Conservation (phyloP, 2,888 invertebrate species). For the Caenorhabditis zanzibari region DNA sequence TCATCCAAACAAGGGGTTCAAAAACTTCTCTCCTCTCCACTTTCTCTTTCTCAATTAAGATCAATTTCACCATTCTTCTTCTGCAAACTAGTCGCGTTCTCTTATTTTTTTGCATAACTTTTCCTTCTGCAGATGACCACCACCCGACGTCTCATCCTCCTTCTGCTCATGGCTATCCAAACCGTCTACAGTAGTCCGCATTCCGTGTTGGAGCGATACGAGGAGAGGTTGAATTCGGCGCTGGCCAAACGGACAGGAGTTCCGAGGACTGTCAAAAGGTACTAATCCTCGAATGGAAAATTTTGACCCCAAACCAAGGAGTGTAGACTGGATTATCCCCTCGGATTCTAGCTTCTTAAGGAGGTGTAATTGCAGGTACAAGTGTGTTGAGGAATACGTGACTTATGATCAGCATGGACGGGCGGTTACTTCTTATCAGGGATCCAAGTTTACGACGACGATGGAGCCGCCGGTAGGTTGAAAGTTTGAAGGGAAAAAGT, state of each 20-base stretch:
- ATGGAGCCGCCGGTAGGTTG: constrained; percentile 53
- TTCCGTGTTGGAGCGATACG: constrained; percentile 56
- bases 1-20: constrained; percentile 22
- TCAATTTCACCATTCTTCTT: constrained; percentile 3
- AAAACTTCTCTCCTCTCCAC: constrained; percentile 1
- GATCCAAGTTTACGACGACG: constrained; percentile 55
- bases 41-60: constrained; percentile 21
- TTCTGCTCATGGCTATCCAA: constrained; percentile 47
- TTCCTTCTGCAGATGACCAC: constrained; percentile 46
- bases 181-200: constrained; percentile 11
- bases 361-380: constrained; percentile 62
- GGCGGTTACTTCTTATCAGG: constrained; percentile 47
- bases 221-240: constrained; percentile 61
- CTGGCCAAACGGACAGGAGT: constrained; percentile 40
- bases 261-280: constrained; percentile 58
- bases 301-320: constrained; percentile 54
- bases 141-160: constrained; percentile 50
- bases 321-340: constrained; percentile 14
- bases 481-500: no score
- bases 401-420: constrained; percentile 61
- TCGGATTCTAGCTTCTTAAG: background rate
- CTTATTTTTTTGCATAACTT: background rate
- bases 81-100: constrained; percentile 24
- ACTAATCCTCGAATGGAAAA: constrained; percentile 33
- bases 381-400: constrained; percentile 73